A percentile compares a stretch with the other conserved stretches of the same genome.
These are phyloP conservation scores for Umimayanthus kanabou DNA, from an alignment of 92 coral and sea anemone species.

Conservation along the genomic window DNA sequence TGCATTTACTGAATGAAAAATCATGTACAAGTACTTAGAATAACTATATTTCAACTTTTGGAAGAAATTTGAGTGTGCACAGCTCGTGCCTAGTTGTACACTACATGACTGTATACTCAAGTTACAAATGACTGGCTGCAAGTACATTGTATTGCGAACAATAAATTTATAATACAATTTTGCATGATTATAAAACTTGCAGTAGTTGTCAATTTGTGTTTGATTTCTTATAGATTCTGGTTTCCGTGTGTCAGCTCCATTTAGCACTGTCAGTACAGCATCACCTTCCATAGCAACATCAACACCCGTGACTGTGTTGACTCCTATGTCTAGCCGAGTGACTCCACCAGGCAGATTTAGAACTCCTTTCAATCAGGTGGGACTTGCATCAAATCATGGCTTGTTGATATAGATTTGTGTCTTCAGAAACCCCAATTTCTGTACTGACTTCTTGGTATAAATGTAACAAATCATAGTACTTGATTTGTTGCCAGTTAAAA, in stretches of 20 bases:
- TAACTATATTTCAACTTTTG: too few species aligned
- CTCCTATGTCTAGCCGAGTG: slow-evolving; percentile 23
- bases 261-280: slow-evolving; percentile 26
- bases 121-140: too few species aligned
- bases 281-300: slow-evolving; percentile 42
- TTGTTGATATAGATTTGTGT: background rate
- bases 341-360: slow-evolving; percentile 25
- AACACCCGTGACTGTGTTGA: slow-evolving; percentile 50
- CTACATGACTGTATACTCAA: too few species aligned
- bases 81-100: too few species aligned
- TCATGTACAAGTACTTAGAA: too few species aligned
- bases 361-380: slow-evolving; percentile 17
- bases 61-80: too few species aligned
- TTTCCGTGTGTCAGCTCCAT: slow-evolving; percentile 29
- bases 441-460: too few species aligned
- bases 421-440: background rate
- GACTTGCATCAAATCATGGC: background rate
- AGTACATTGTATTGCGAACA: too few species aligned
- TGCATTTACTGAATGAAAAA: too few species aligned
- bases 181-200: background rate
- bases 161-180: too few species aligned
- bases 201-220: background rate
- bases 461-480: too few species aligned
- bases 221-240: slow-evolving; percentile 29
- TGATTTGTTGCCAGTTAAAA: too few species aligned